Evolutionary conservation across 2,113 vertebrate genomes (phyloP).

Genomic region (Crotalus tigris): DNA sequence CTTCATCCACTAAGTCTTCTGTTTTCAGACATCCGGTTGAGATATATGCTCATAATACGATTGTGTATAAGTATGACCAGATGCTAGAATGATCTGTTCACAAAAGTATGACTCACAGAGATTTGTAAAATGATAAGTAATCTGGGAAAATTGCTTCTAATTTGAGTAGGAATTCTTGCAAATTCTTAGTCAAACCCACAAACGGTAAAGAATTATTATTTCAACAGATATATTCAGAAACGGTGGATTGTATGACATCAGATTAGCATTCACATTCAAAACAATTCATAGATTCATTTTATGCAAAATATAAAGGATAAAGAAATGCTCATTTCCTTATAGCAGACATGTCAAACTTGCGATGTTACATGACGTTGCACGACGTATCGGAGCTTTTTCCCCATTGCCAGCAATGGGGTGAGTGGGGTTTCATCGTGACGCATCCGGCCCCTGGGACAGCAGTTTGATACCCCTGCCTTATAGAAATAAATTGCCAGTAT

Average conservation of each 20-base stretch:
- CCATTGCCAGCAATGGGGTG: too few species aligned
- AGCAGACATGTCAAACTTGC: too few species aligned
- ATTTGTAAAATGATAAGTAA: not conserved
- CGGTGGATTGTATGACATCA: not conserved
- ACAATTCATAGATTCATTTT: not conserved
- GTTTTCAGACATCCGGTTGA: not conserved
- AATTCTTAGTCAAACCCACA: not conserved
- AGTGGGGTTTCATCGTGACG: too few species aligned
- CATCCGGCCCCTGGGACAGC: too few species aligned
- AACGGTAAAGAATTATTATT: not conserved
- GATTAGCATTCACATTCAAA: not conserved
- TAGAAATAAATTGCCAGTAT: not conserved
- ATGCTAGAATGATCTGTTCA: not conserved
- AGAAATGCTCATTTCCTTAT: not conserved
- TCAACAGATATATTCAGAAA: not conserved
- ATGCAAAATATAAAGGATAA: not conserved
- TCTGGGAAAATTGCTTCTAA: not conserved
- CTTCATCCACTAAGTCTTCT: not conserved
- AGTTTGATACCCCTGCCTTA: too few species aligned
- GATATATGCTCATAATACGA: not conserved
- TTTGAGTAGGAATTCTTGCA: not conserved
- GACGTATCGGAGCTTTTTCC: too few species aligned
- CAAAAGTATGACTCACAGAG: not conserved
- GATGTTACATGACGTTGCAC: too few species aligned
- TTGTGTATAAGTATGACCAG: not conserved